Base-by-base conservation (phyloP, 2,797 vertebrate species). In the Rhincodon typus region DNA sequence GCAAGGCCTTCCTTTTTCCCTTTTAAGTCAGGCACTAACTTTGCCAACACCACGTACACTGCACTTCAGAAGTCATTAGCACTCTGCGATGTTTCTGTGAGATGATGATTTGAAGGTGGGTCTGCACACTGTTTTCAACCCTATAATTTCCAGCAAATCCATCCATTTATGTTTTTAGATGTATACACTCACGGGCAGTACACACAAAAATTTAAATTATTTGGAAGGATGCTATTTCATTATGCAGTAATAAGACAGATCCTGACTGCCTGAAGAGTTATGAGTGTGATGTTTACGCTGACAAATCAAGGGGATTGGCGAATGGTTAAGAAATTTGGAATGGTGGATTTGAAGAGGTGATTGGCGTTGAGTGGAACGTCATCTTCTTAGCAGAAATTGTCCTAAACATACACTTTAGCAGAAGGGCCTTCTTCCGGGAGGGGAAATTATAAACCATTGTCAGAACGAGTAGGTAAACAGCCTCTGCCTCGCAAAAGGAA, bases 311-410 rank as follows among this genome's bases (percentile, higher is more conserved):
- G 53, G 34, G 94, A 95, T 95, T 13, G 46, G 53, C 77, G 94
- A 95, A 74, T 50, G 53, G 72, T 77, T 74, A 95, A 77, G 67
- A 57, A 15, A 94, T 95, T 95, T 95, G 94, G 46, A 77, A 46
- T 74, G 46, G 67, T 21, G 70, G 50, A 77, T 50, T 8, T 77
- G 46, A 95, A 27, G 93, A 25, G 72, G 10, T 62, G 34, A 30
- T 69, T 94, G 91, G n/a, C 19, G 34, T 77, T 30, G n/a, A 74
- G 77, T 74, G 72, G 50, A 50, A 34, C 30, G 46, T 46, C 70
- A n/a, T n/a, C 13, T 30, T 42, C 67, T 95, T 12, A 12, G 27
- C 0, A 69, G 91, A 8, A 69, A 93, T 38, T 38, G 17, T 13
- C 19, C 34, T 3, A 94, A 69, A 42, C 21, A 38, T 27, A 79